A percentile compares a stretch with the other conserved stretches of the same genome.
Conservation (phyloP, 1,140 invertebrate genomes). For the Drosophila pallidifrons region DNA sequence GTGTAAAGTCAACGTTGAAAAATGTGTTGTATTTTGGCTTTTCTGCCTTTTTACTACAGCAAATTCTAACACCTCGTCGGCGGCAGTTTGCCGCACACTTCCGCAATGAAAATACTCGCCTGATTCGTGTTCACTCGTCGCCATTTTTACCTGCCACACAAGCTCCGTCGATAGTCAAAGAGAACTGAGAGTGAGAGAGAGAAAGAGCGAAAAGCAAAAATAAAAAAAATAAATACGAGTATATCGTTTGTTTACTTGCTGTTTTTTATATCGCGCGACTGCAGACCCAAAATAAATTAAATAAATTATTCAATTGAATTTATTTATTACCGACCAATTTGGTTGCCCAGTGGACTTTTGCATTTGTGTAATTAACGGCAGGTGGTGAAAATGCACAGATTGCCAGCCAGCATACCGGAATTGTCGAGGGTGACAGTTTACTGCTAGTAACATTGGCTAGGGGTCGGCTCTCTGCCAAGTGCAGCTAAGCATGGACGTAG, state of each 20-base stretch:
- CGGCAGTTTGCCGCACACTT: constrained; percentile 71
- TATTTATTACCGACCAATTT: constrained; percentile 84
- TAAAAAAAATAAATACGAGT: constrained; percentile 18
- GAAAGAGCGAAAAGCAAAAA: constrained; percentile 26
- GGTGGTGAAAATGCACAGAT: constrained; percentile 46
- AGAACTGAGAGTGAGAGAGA: background rate
- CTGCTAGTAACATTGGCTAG: constrained; percentile 54
- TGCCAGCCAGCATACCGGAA: constrained; percentile 21
- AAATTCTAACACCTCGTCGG: constrained; percentile 78
- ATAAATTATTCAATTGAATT: constrained; percentile 84
- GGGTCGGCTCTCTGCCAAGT: constrained; percentile 46
- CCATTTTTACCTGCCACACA: constrained; percentile 66
- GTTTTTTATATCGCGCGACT: constrained; percentile 58
- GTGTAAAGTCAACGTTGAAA: constrained; percentile 39
- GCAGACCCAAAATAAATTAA: constrained; percentile 79
- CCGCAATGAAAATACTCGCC: constrained; percentile 58
- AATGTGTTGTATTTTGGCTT: constrained; percentile 45
- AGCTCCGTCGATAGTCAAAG: background rate
- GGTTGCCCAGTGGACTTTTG: constrained; percentile 67
- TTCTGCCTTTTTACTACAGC: constrained; percentile 40
- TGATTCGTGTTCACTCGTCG: constrained; percentile 20
- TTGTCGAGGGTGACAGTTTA: constrained; percentile 28
- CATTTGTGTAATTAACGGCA: constrained; percentile 82
- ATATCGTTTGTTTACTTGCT: constrained; percentile 53
- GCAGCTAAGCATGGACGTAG: background rate